Evolutionary conservation across 1,140 invertebrate species (phyloP).

Genomic region (Micrasema longulum): DNA sequence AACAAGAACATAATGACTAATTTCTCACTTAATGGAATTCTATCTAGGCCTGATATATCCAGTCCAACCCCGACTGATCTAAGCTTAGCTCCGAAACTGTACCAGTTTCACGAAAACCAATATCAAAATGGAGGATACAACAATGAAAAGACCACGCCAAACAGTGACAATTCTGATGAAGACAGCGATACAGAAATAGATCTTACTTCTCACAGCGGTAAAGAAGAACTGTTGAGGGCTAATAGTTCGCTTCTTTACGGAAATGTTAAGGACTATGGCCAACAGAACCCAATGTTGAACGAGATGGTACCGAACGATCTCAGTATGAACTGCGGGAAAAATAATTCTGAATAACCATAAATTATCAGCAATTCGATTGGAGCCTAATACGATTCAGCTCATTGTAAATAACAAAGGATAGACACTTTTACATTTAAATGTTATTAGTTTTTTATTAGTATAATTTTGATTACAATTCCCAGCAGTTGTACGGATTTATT

Average conservation of each 20-base stretch:
- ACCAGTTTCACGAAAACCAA: constrained; percentile 57
- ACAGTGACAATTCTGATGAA: constrained; percentile 59
- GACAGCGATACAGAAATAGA: constrained; percentile 67
- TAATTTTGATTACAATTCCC: too few species aligned
- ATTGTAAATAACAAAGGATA: too few species aligned
- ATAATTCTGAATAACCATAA: constrained; percentile 11
- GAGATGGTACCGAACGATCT: constrained; percentile 66
- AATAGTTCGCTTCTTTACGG: constrained; percentile 21
- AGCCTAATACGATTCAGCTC: too few species aligned
- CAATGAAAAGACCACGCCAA: constrained; percentile 56
- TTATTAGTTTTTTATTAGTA: too few species aligned
- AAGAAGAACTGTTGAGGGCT: constrained; percentile 62
- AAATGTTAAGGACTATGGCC: not conserved
- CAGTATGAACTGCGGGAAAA: constrained; percentile 59
- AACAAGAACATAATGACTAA: constrained; percentile 23
- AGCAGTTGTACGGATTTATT: too few species aligned
- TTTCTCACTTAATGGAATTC: constrained; percentile 47
- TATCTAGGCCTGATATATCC: constrained; percentile 38
- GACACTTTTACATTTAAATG: too few species aligned
- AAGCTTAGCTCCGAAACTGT: constrained; percentile 55
- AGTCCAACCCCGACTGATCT: constrained; percentile 64
- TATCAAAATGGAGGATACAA: constrained; percentile 58
- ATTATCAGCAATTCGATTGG: too few species aligned
- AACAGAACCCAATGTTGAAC: constrained; percentile 57
- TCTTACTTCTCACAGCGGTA: constrained; percentile 65